Evolutionary conservation across 2,113 vertebrate genomes (phyloP).

Genomic region (Phrynosoma blainvillii): DNA sequence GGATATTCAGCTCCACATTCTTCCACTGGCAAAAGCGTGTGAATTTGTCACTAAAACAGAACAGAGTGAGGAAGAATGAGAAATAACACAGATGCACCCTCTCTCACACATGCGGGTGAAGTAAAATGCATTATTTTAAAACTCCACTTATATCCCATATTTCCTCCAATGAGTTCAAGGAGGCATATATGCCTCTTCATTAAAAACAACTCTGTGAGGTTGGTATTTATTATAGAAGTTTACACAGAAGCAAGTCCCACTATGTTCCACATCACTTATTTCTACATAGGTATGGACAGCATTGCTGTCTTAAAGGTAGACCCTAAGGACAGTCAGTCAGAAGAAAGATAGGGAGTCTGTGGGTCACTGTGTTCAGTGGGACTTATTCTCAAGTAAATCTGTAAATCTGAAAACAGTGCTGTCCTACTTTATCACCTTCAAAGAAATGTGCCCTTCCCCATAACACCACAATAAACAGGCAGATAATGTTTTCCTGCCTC

Average conservation of each 20-base stretch:
- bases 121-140: too few relatives aligned
- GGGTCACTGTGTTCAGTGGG: not conserved
- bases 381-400: not conserved
- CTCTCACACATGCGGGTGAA: too few relatives aligned
- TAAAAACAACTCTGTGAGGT: too few relatives aligned
- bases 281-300: not conserved
- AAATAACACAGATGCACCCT: not conserved
- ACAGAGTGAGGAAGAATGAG: conserved; percentile 14
- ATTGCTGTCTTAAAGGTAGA: not conserved
- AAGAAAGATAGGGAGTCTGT: not conserved
- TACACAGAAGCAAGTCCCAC: not conserved
- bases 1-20: conserved; percentile 83
- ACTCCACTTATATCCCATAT: not conserved
- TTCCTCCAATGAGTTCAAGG: not conserved
- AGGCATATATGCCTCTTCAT: too few relatives aligned
- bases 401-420: not conserved
- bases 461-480: not conserved
- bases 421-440: not conserved
- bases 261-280: not conserved
- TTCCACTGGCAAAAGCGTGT: conserved; percentile 83
- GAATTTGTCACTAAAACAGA: conserved; percentile 78
- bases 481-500: not conserved
- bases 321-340: not conserved
- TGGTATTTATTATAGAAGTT: not conserved
- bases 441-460: not conserved